A percentile compares a stretch with the other conserved stretches of the same genome.
These are phyloP conservation scores for Melanotaenia parkinsoni DNA, from an alignment of 2,797 vertebrate species.

Conservation along the genomic window DNA sequence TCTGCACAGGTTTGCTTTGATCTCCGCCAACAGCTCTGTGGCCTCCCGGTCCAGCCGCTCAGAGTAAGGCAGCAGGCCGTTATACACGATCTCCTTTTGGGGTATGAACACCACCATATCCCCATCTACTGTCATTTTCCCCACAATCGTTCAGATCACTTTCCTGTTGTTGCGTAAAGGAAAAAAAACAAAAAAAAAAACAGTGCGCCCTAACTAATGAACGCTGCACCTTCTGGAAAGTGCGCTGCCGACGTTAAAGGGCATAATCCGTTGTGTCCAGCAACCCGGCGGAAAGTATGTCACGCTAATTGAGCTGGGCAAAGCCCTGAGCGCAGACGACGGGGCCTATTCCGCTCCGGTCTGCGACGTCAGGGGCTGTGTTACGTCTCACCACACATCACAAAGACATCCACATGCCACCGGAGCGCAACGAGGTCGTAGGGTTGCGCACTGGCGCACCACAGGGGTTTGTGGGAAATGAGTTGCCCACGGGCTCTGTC, in stretches of 20 bases:
- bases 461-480: conserved; percentile 2
- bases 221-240: conserved; percentile 33
- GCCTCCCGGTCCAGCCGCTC: conserved; percentile 90
- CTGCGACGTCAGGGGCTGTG: conserved; percentile 40
- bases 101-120: conserved; percentile 69
- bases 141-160: conserved; percentile 16
- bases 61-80: conserved; percentile 90
- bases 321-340: conserved; percentile 48
- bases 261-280: conserved; percentile 61
- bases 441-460: neutral
- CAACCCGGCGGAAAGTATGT: conserved; percentile 64
- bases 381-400: conserved; percentile 36
- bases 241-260: conserved; percentile 24
- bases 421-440: neutral
- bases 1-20: conserved; percentile 91
- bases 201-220: conserved; percentile 1
- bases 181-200: neutral
- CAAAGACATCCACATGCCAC: neutral
- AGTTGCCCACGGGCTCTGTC: neutral
- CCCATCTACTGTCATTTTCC: conserved; percentile 66
- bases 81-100: conserved; percentile 95
- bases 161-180: conserved; percentile 10
- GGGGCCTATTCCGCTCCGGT: conserved; percentile 43
- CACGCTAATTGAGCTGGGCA: conserved; percentile 73
- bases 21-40: conserved; percentile 85